A percentile compares a stretch with the other conserved stretches of the same genome.
Evolutionary conservation across 92 coral and sea anemone species (phyloP).

Genomic region (Ricordea florida): DNA sequence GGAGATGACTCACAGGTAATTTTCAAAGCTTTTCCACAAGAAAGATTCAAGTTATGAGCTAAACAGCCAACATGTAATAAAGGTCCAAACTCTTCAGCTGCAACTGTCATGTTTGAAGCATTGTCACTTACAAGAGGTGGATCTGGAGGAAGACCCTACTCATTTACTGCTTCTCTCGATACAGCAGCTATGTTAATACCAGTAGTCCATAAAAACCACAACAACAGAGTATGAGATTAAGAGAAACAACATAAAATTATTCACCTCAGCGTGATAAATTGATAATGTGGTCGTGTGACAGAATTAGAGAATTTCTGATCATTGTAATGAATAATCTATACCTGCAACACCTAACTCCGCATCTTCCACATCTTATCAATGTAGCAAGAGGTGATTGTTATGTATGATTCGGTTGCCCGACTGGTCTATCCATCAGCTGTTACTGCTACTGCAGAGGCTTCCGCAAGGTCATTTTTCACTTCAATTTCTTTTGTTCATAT

Average conservation of each 20-base stretch:
- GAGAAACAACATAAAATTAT: not conserved
- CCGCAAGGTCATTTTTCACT: slow-evolving; percentile 15
- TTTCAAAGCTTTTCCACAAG: slow-evolving; percentile 51
- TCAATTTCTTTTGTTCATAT: slow-evolving; percentile 11
- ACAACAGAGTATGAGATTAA: not conserved
- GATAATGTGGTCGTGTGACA: not conserved
- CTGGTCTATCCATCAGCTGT: slow-evolving; percentile 69
- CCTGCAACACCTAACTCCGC: slow-evolving; percentile 41
- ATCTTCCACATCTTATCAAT: slow-evolving; percentile 29
- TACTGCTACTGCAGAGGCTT: slow-evolving; percentile 46
- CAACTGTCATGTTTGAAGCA: slow-evolving; percentile 57
- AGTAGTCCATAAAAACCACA: not conserved
- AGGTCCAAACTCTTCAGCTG: slow-evolving; percentile 46
- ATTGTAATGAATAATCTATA: slow-evolving; percentile 7
- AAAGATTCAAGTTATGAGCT: slow-evolving; percentile 61
- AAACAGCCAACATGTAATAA: slow-evolving; percentile 48
- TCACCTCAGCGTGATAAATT: not conserved
- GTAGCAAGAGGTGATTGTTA: slow-evolving; percentile 23
- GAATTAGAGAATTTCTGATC: not conserved
- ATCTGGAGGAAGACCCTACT: slow-evolving; percentile 58
- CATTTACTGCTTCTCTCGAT: slow-evolving; percentile 46
- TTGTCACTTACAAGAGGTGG: slow-evolving; percentile 62
- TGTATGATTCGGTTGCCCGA: slow-evolving; percentile 45
- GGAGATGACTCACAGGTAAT: slow-evolving; percentile 55
- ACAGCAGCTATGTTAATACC: slow-evolving; percentile 55